Evolutionary conservation across 2,113 vertebrate genomes (phyloP).

Genomic region (Scatophagus argus): DNA sequence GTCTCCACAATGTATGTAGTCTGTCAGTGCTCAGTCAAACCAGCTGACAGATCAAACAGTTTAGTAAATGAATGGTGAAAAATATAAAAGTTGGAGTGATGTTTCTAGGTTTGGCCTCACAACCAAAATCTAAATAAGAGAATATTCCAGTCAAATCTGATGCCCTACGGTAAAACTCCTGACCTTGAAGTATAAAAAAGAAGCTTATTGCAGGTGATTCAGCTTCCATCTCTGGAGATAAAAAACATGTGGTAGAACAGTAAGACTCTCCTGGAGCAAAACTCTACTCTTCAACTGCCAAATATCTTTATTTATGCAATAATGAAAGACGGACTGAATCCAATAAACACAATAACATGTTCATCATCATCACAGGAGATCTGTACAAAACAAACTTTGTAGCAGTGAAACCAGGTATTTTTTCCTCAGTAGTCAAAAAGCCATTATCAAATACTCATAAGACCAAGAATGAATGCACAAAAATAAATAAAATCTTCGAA

Average conservation of each 20-base stretch:
- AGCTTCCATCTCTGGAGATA: not conserved
- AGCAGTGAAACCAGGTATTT: slow-evolving; percentile 39
- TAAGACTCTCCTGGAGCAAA: slow-evolving; percentile 9
- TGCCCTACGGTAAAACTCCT: slow-evolving; percentile 15
- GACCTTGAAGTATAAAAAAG: slow-evolving; percentile 14
- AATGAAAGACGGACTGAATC: slow-evolving; percentile 50
- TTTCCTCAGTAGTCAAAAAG: slow-evolving; percentile 11
- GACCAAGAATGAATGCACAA: slow-evolving; percentile 19
- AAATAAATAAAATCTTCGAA: not conserved
- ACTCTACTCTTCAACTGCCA: slow-evolving; percentile 43
- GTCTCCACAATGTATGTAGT: not conserved
- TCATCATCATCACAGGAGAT: slow-evolving; percentile 64
- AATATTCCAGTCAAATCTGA: not conserved
- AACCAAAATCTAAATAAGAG: not conserved
- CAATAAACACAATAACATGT: slow-evolving; percentile 64
- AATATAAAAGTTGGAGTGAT: not conserved
- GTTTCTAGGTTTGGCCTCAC: not conserved
- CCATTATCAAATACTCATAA: slow-evolving; percentile 24
- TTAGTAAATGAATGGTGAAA: not conserved
- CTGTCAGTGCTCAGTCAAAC: not conserved
- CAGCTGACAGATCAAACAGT: not conserved
- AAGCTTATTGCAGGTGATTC: slow-evolving; percentile 1
- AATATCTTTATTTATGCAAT: slow-evolving; percentile 70
- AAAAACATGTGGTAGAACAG: slow-evolving; percentile 17
- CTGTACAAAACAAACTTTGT: slow-evolving; percentile 67